phyloP scores from a whole-genome alignment of 2,888 invertebrate species.

The Cryptosula pallasiana region DNA sequence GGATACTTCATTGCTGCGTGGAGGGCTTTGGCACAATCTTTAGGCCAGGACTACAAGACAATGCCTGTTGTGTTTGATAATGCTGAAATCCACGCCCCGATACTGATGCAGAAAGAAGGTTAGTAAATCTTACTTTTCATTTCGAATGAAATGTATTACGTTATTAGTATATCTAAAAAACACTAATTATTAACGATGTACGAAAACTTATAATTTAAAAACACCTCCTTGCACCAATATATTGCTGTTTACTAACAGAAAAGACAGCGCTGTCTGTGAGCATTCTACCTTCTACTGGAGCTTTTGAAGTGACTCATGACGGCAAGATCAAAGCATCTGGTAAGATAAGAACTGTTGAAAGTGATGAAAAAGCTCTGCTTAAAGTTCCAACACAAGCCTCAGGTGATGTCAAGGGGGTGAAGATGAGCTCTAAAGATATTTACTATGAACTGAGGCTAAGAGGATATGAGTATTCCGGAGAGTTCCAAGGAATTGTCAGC shows the following conservation, averaged over 20 bases:
- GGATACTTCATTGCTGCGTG: slow-evolving; percentile 60
- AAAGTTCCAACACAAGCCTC: background rate
- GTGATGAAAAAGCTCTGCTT: no score
- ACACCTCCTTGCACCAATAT: no score
- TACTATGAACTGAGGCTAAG: slow-evolving; percentile 52
- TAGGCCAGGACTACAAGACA: slow-evolving; percentile 59
- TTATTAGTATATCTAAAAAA: no score
- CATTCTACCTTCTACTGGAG: slow-evolving; percentile 47
- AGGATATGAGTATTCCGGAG: slow-evolving; percentile 53
- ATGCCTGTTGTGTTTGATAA: slow-evolving; percentile 82
- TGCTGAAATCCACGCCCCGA: slow-evolving; percentile 84
- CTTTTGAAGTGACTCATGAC: slow-evolving; percentile 82
- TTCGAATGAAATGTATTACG: no score
- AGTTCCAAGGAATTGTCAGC: slow-evolving; percentile 63
- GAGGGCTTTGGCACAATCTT: slow-evolving; percentile 54
- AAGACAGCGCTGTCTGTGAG: slow-evolving; percentile 40
- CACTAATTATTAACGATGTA: no score
- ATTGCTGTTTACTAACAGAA: no score
- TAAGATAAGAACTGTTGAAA: slow-evolving; percentile 59
- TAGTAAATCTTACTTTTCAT: no score
- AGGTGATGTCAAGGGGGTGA: background rate
- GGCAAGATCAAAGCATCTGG: slow-evolving; percentile 79
- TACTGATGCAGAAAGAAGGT: slow-evolving; percentile 68
- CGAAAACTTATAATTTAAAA: no score
- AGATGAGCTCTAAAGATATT: slow-evolving; percentile 42